Evolutionary conservation across 2,797 vertebrate genomes (phyloP).

Genomic region (Tiaroga cobitis): DNA sequence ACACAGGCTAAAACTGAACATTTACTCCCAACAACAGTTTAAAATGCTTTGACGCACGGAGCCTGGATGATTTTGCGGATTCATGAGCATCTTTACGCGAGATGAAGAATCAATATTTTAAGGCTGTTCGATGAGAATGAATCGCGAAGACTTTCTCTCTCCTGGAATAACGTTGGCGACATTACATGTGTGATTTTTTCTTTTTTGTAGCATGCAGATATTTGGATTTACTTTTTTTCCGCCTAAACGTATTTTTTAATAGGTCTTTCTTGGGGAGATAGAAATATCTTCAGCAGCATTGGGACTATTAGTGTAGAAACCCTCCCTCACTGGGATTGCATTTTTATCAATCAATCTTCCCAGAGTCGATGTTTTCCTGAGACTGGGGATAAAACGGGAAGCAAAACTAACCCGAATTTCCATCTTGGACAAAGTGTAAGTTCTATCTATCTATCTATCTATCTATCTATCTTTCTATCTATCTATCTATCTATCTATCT

Average conservation of each 20-base stretch:
- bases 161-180: not conserved
- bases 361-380: not conserved
- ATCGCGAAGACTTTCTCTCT: not conserved
- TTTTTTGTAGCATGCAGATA: not conserved
- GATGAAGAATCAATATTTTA: not conserved
- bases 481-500: not conserved
- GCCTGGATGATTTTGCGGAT: not conserved
- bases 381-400: not conserved
- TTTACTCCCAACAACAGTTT: not conserved
- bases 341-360: not conserved
- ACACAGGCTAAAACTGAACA: not conserved
- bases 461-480: not conserved
- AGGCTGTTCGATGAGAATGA: not conserved
- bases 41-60: not conserved
- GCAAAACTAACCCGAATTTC: too few species aligned
- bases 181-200: too few species aligned
- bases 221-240: not conserved
- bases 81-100: not conserved
- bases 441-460: not conserved
- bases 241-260: not conserved
- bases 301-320: not conserved
- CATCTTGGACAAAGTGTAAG: slow-evolving; percentile 4
- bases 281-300: not conserved
- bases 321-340: not conserved
- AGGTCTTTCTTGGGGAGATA: not conserved